Evolutionary conservation across 2,888 invertebrate genomes (phyloP), one percentile per base, ranked within the genome.

Genomic region (Drosophila algonquin): DNA sequence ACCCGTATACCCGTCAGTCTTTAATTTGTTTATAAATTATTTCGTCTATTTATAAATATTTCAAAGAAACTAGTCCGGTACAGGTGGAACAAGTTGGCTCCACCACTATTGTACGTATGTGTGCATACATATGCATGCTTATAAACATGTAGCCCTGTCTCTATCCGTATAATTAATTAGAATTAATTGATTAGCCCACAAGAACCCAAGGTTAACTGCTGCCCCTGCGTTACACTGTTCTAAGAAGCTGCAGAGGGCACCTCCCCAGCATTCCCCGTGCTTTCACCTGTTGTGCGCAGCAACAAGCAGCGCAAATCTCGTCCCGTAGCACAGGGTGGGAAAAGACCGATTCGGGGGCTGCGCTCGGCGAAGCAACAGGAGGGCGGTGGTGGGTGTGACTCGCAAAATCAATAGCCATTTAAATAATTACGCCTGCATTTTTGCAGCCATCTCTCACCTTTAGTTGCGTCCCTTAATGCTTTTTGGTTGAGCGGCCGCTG

Each of bases 211-310:
- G 56, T 65, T 56, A 51, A 8, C 27, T 1, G 10, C 21, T 14
- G 16, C 40, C 6, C 3, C 24, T n/a, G 12, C 10, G 44, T 8
- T 18, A 14, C 8, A 32, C 21, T n/a, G 40, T n/a, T 21, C n/a
- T n/a, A 24, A 27, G 14, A 5, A 1, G 27, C n/a, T n/a, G 12
- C 27, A 12, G 9, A 51, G 10, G 24, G 50, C 27, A 27, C 4
- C 27, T 16, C 9, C n/a, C 30, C n/a, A 4, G 12, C 35, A 35
- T 35, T 5, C 7, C 14, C n/a, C 14, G 40, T 40, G 18, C 27
- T 35, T 77, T 72, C 84, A 83, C 83, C 83, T 83, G 87, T 83
- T 83, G 87, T 83, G 68, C 83, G 68, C 75, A 85, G 79, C 77
- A 75, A 75, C 73, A 72, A 71, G 73, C 57, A 24, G 18, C 27